A percentile compares a stretch with the other conserved stretches of the same genome.
phyloP scores from a whole-genome alignment of 2,888 invertebrate genomes.

The Acrobasis suavella region DNA sequence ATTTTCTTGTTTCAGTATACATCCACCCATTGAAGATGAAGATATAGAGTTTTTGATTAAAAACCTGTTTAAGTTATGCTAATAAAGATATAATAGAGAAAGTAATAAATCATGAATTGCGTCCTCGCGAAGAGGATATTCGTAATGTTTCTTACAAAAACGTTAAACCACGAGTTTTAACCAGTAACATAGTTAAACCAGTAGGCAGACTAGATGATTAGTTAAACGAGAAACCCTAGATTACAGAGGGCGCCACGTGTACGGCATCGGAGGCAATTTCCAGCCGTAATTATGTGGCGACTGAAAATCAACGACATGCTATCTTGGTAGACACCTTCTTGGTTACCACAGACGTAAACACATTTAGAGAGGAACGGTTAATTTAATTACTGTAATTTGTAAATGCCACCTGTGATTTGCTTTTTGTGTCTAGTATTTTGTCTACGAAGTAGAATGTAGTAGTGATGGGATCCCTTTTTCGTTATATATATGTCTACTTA shows the following conservation, averaged over 20 bases:
- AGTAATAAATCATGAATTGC: no score
- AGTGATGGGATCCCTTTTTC: no score
- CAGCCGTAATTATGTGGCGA: slow-evolving; percentile 69
- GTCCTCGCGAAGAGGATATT: no score
- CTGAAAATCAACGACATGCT: slow-evolving; percentile 56
- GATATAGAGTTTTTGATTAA: no score
- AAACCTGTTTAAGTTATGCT: no score
- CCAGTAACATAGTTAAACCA: background rate
- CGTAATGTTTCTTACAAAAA: no score
- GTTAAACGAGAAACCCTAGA: slow-evolving; percentile 32
- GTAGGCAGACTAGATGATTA: slow-evolving; percentile 20
- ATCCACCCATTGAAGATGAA: no score
- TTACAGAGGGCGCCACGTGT: slow-evolving; percentile 44
- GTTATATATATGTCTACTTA: no score
- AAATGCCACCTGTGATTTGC: background rate
- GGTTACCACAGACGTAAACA: background rate
- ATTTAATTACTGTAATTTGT: background rate
- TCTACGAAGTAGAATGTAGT: no score
- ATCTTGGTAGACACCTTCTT: slow-evolving; percentile 9
- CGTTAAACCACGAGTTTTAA: background rate
- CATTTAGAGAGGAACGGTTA: background rate
- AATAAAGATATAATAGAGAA: no score
- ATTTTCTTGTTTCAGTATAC: no score
- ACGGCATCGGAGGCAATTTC: slow-evolving; percentile 62
- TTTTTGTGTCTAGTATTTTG: no score